Evolutionary conservation across 2,888 invertebrate species (phyloP).

Genomic region (Dryadula phaetusa): DNA sequence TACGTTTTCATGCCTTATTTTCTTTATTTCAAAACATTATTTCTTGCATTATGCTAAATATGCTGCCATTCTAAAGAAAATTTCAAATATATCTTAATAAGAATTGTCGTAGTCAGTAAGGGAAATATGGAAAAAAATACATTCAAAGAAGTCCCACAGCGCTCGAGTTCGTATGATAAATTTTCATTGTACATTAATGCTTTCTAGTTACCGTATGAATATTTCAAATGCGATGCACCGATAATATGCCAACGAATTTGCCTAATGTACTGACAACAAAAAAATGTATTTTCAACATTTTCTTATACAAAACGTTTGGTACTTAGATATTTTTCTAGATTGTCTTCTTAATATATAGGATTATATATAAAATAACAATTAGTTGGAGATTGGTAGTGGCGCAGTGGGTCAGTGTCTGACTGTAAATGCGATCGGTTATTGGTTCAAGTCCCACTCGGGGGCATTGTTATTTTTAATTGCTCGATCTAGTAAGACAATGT

Average conservation of each 20-base stretch:
- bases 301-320: no score
- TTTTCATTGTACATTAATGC: constrained; percentile 76
- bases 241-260: constrained; percentile 75
- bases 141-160: constrained; percentile 29
- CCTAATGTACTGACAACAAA: constrained; percentile 59
- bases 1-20: no score
- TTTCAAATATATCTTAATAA: constrained; percentile 21
- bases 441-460: no score
- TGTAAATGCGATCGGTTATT: no score
- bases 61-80: constrained; percentile 5
- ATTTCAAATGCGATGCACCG: constrained; percentile 80
- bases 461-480: no score
- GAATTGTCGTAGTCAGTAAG: constrained; percentile 15
- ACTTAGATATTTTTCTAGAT: no score
- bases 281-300: no score
- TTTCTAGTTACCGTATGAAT: constrained; percentile 78
- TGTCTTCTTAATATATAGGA: no score
- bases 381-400: no score
- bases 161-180: constrained; percentile 54
- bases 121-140: constrained; percentile 31
- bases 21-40: background rate
- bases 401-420: no score
- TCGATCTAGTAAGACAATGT: no score
- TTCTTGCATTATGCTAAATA: background rate
- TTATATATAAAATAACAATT: no score